phyloP scores from a whole-genome alignment of 2,797 vertebrate genomes.

The Margarornis squamiger region DNA sequence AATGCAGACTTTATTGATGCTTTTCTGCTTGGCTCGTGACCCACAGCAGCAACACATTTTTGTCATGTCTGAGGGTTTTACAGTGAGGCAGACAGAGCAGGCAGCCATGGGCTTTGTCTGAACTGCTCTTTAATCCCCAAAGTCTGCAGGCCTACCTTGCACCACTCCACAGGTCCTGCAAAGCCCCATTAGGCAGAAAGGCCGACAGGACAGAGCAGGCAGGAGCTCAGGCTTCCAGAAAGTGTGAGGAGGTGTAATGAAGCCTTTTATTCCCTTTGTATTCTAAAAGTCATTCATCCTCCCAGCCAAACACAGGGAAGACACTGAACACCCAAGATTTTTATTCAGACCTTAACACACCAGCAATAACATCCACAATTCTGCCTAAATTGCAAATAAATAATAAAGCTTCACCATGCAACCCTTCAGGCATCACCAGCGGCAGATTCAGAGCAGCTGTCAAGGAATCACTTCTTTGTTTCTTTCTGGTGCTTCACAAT shows the following conservation, averaged over 20 bases:
- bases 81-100: neutral
- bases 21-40: neutral
- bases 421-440: neutral
- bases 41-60: neutral
- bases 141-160: neutral
- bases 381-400: neutral
- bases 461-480: neutral
- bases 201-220: neutral
- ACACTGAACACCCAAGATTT: neutral
- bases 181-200: neutral
- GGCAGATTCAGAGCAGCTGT: neutral
- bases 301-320: neutral
- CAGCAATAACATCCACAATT: neutral
- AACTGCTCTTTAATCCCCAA: neutral
- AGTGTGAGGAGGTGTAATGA: neutral
- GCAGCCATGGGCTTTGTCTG: neutral
- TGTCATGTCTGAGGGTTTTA: neutral
- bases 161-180: neutral
- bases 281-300: neutral
- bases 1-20: neutral
- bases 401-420: neutral
- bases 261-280: neutral
- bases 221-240: neutral
- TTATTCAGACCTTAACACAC: neutral
- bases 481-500: neutral